Base-by-base conservation (phyloP, 2,797 vertebrate genomes). In the Siniperca obscura region DNA sequence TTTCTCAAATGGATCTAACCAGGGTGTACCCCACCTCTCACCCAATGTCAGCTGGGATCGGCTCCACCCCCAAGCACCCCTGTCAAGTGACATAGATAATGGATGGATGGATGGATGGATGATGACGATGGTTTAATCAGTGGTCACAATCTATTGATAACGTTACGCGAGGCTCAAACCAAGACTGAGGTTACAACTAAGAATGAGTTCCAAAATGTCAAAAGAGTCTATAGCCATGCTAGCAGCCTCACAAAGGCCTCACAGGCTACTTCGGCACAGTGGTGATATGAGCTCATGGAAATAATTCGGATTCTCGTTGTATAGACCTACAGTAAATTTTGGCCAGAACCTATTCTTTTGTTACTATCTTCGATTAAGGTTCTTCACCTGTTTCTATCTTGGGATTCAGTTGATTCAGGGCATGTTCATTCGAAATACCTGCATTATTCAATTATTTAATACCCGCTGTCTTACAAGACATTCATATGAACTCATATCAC, bases 121-220 rank as follows among this genome's bases (percentile, higher is more conserved):
- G 7, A 50, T 27, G 27, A 27, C 2, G 64, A 65, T 46, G 38
- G 64, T 85, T 81, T 87, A 84, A 87, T 83, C 77, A 80, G 74
- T 56, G 69, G 66, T 36, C 42, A 78, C 65, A 77, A 80, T 72
- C 56, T 83, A 69, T 6, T 76, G 36, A 34, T 25, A 76, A 48
- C 10, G 5, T 74, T 44, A 59, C 72, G 48, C 0, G 1, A 36
- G 21, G 38, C 22, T 52, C 16, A 55, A 72, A 59, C 22, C 34
- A 59, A 46, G 11, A 57, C 64, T 8, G 30, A 38, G 17, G 16
- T 5, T 52, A 50, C 22, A 8, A 19, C 34, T 46, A 36, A 66
- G 7, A n/a, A 21, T 2, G 59, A 36, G 7, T 17, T 36, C 40
- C 62, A 55, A 46, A 36, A 59, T 61, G 34, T 19, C 40, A 46